Percentiles rank a stretch among this genome's conserved stretches.
Conservation (phyloP, 2,113 vertebrate species). For the Rousettus leschenaultii region DNA sequence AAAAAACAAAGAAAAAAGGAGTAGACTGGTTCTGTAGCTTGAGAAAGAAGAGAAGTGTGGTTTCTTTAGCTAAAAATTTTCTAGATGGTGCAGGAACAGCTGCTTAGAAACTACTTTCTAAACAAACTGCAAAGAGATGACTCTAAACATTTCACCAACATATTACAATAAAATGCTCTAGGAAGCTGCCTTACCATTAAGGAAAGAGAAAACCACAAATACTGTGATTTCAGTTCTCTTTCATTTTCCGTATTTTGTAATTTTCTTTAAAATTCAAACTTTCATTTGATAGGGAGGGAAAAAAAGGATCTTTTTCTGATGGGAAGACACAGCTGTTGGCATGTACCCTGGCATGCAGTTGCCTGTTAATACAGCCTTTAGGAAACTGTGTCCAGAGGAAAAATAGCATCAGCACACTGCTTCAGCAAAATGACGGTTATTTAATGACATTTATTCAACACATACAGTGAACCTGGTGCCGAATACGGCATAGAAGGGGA, state of each 20-base stretch:
- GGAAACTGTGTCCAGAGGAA: background rate
- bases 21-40: background rate
- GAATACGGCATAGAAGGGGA: background rate
- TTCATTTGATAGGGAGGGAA: background rate
- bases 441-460: background rate
- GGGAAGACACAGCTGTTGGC: constrained; percentile 24
- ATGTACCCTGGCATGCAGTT: background rate
- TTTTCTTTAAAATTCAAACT: constrained; percentile 51
- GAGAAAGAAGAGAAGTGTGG: constrained; percentile 43
- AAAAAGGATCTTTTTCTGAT: background rate
- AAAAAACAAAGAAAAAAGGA: background rate
- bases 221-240: constrained; percentile 45
- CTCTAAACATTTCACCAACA: background rate
- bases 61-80: constrained; percentile 43
- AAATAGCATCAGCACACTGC: background rate
- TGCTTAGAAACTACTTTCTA: constrained; percentile 37
- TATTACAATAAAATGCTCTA: background rate
- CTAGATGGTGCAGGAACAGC: constrained; percentile 9
- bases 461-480: background rate
- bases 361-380: background rate
- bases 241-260: constrained; percentile 48
- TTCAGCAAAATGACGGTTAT: background rate
- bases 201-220: constrained; percentile 19
- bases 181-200: constrained; percentile 32
- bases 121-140: constrained; percentile 15